Conservation (phyloP, 2,797 vertebrate species). For the Rousettus madagascariensis region DNA sequence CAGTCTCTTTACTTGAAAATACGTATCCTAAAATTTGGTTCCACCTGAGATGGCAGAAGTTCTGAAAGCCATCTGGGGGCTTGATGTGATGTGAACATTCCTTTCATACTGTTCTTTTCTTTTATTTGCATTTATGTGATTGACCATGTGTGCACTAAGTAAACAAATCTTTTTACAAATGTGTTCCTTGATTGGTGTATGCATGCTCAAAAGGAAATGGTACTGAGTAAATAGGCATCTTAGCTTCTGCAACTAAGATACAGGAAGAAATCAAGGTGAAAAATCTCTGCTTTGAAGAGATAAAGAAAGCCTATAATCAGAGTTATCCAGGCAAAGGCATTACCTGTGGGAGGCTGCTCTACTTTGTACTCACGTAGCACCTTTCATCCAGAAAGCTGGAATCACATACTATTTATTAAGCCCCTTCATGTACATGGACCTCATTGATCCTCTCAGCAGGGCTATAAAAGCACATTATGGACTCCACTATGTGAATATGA, state of each 20-base stretch:
- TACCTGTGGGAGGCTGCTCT: slow-evolving; percentile 76
- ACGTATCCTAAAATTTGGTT: slow-evolving; percentile 35
- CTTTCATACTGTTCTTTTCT: slow-evolving; percentile 32
- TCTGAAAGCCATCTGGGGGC: slow-evolving; percentile 27
- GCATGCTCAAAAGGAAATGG: slow-evolving; percentile 53
- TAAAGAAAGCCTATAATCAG: slow-evolving; percentile 79
- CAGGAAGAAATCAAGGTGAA: slow-evolving; percentile 72
- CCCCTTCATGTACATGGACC: slow-evolving; percentile 70
- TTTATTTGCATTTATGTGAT: slow-evolving; percentile 44
- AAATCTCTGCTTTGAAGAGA: slow-evolving; percentile 80
- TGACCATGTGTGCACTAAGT: slow-evolving; percentile 53
- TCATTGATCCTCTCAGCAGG: slow-evolving; percentile 72
- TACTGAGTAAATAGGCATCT: slow-evolving; percentile 63
- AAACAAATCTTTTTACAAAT: slow-evolving; percentile 60
- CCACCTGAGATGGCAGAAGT: slow-evolving; percentile 37
- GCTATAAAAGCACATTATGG: slow-evolving; percentile 68
- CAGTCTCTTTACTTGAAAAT: slow-evolving; percentile 37
- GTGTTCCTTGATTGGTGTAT: slow-evolving; percentile 51
- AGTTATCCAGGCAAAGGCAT: slow-evolving; percentile 74
- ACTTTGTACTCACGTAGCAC: slow-evolving; percentile 75
- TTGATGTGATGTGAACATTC: neutral
- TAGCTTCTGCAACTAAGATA: slow-evolving; percentile 53
- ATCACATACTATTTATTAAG: slow-evolving; percentile 77
- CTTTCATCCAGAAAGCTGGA: slow-evolving; percentile 74
- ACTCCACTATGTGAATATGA: slow-evolving; percentile 63